phyloP scores from a whole-genome alignment of 2,113 vertebrate species.

The Hydrochoerus hydrochaeris region DNA sequence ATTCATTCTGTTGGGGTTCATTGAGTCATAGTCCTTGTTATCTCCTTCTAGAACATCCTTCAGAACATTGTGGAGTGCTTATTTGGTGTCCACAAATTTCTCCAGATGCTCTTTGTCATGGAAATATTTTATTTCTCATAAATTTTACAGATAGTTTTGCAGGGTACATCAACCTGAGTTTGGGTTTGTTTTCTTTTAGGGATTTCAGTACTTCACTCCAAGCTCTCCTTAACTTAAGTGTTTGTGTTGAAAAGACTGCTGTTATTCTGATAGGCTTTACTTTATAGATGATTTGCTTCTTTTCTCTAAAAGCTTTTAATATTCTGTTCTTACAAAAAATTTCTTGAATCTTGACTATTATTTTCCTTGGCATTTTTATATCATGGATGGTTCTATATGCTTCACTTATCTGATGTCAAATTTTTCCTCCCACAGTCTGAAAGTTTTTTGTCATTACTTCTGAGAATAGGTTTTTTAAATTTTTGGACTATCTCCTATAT shows the following conservation, averaged over 20 bases:
- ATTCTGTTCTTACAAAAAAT: neutral
- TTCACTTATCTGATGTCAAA: neutral
- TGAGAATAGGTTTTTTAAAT: neutral
- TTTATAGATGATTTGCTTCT: neutral
- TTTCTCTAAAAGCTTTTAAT: neutral
- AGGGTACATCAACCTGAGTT: neutral
- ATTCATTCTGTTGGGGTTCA: neutral
- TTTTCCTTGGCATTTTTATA: neutral
- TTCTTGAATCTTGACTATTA: neutral
- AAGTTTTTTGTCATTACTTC: neutral
- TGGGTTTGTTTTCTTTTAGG: neutral
- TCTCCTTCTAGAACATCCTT: neutral
- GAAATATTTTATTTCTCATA: neutral
- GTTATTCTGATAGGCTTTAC: neutral
- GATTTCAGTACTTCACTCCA: neutral
- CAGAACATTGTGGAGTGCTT: neutral
- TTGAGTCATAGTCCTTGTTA: neutral
- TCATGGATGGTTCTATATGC: neutral
- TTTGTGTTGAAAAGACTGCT: neutral
- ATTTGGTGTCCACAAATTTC: neutral
- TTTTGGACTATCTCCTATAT: neutral
- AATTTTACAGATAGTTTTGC: neutral
- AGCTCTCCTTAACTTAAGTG: neutral
- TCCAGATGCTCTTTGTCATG: neutral
- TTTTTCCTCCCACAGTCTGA: neutral